Percentiles rank a stretch among this genome's conserved stretches.
phyloP scores from a whole-genome alignment of 1,140 invertebrate genomes.

The Trichogramma pretiosum region DNA sequence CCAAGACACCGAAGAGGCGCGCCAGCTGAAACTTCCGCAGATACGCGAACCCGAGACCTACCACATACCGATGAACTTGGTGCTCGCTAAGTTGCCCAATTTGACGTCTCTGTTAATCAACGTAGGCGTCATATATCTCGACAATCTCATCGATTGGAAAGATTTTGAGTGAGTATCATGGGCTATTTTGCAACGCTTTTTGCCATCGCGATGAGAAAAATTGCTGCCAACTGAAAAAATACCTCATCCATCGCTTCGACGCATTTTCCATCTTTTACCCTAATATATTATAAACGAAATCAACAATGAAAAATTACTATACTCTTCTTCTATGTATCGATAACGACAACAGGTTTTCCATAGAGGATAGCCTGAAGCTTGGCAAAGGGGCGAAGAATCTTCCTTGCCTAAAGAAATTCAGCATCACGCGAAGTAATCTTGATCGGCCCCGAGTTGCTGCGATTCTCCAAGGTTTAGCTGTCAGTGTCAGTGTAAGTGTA shows the following conservation, averaged over 20 bases:
- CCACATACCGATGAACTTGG: slow-evolving; percentile 32
- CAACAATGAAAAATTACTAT: too few species aligned
- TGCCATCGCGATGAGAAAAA: too few species aligned
- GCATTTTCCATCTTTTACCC: slow-evolving; percentile 41
- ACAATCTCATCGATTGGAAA: slow-evolving; percentile 34
- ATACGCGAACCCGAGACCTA: slow-evolving; percentile 21
- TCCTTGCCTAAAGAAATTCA: slow-evolving; percentile 27
- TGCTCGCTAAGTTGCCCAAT: slow-evolving; percentile 26
- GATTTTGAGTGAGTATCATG: slow-evolving; percentile 34
- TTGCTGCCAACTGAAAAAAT: too few species aligned
- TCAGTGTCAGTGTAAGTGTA: slow-evolving; percentile 28
- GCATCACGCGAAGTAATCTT: slow-evolving; percentile 32
- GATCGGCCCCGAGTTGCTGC: slow-evolving; percentile 31
- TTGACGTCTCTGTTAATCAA: slow-evolving; percentile 31
- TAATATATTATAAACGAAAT: not conserved
- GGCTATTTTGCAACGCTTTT: too few species aligned
- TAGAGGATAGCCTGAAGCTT: slow-evolving; percentile 33
- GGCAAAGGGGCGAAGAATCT: slow-evolving; percentile 29
- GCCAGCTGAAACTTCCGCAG: slow-evolving; percentile 16
- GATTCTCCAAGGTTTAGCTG: slow-evolving; percentile 31
- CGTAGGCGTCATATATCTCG: slow-evolving; percentile 35
- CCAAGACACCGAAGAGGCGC: not conserved
- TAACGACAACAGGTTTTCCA: slow-evolving; percentile 35
- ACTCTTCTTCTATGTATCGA: too few species aligned
- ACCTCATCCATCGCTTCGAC: not conserved